phyloP scores from a whole-genome alignment of 2,888 invertebrate species.

The Tupiocoris notatus region DNA sequence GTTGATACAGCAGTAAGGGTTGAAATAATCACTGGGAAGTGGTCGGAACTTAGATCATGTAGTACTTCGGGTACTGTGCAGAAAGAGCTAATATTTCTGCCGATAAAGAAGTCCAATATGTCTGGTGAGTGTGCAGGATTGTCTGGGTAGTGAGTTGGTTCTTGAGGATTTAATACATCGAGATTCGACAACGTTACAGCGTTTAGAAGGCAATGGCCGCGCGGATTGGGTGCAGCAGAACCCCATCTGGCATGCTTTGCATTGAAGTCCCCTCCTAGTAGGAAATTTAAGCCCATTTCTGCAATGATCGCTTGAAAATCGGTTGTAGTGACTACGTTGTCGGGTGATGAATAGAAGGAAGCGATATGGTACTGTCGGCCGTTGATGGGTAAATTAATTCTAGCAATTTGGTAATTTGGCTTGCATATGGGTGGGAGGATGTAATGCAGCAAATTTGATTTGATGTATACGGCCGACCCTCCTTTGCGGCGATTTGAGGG shows the following conservation, averaged over 20 bases:
- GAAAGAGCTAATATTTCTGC: not conserved
- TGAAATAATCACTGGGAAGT: conserved; percentile 1
- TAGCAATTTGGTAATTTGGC: not conserved
- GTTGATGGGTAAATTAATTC: not conserved
- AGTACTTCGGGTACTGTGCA: not conserved
- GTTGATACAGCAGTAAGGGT: not conserved
- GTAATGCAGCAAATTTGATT: not conserved
- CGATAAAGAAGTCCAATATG: conserved; percentile 13
- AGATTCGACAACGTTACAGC: not conserved
- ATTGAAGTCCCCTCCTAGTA: conserved; percentile 24
- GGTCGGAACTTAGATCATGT: conserved; percentile 28
- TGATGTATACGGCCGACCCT: conserved; percentile 14
- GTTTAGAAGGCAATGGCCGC: not conserved
- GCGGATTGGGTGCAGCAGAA: conserved; percentile 3
- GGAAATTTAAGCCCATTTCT: not conserved
- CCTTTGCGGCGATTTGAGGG: conserved; percentile 21
- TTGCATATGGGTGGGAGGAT: conserved; percentile 1
- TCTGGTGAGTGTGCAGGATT: conserved; percentile 5
- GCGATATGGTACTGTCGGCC: not conserved
- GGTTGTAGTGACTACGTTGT: conserved; percentile 1
- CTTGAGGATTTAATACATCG: conserved; percentile 4
- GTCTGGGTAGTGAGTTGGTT: conserved; percentile 17
- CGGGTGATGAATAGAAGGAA: conserved; percentile 18
- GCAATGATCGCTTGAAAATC: conserved; percentile 1
- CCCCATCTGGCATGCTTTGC: conserved; percentile 28